A percentile compares a stretch with the other conserved stretches of the same genome.
Conservation (phyloP, 2,888 invertebrate species). For the Thelaira solivaga region DNA sequence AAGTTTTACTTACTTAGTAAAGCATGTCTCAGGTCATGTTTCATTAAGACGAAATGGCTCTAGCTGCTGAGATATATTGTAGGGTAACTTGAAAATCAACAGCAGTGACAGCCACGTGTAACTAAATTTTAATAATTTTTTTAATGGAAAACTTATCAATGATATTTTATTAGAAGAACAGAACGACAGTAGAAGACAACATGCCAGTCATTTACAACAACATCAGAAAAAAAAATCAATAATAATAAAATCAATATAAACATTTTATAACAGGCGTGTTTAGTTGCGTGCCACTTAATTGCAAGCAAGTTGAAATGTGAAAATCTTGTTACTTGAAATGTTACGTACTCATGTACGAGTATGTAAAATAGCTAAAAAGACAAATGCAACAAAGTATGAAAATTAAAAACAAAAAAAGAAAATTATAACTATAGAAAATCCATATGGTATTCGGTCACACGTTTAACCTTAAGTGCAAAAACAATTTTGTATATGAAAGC, state of each 20-base stretch:
- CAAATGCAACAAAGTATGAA: background rate
- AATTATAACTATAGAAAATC: too few species aligned
- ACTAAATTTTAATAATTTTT: background rate
- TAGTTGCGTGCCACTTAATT: constrained; percentile 53
- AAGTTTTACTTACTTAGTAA: too few species aligned
- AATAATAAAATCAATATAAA: constrained; percentile 43
- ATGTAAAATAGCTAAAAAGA: background rate
- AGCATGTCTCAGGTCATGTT: too few species aligned
- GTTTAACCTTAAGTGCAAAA: too few species aligned
- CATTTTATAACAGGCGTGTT: constrained; percentile 32
- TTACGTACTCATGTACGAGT: background rate
- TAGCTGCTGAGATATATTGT: too few species aligned
- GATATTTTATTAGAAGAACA: background rate
- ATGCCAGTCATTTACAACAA: constrained; percentile 3
- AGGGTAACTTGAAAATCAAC: background rate
- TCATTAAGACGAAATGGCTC: too few species aligned
- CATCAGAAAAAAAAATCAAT: constrained; percentile 36
- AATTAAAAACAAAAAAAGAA: too few species aligned
- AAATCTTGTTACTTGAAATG: background rate
- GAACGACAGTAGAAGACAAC: background rate
- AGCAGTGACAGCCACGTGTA: background rate
- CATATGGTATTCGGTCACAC: too few species aligned
- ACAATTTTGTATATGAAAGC: too few species aligned
- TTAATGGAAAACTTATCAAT: too few species aligned
- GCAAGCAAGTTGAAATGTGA: background rate